Evolutionary conservation across 1,140 invertebrate species (phyloP), one percentile per base, ranked within the genome.

Genomic region (Drosophila mojavensis): DNA sequence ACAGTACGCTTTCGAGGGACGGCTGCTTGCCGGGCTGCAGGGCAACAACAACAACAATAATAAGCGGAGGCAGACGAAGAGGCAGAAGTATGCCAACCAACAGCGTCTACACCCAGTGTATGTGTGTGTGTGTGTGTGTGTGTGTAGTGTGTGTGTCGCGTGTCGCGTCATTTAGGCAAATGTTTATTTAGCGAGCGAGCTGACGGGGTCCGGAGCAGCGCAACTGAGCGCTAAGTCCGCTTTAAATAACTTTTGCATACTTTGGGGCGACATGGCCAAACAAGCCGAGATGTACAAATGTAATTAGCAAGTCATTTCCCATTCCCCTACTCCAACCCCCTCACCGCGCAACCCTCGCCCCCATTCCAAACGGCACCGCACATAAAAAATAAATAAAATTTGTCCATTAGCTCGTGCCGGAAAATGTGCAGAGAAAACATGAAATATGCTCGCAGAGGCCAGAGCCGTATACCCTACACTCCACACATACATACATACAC

Each of bases 201-300:
- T 17, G 17, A 17, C 17, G 56, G 11, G 43, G 47, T 17, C 48
- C 60, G 56, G 53, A 67, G 63, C n/a, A 47, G 60, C 33, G 15
- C 55, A 39, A 60, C 48, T 33, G 13, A 47, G 50, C 55, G 75
- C 47, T 71, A 68, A 62, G 60, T 56, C 77, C 61, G 67, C 63
- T 75, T 78, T 82, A 78, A 78, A 84, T 84, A 84, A 84, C 68
- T 80, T 82, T 84, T 80, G 77, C 81, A 77, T 45, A 77, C 28
- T 53, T 54, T 60, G 33, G 53, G 45, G 28, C 56, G 26, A 39
- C 51, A 53, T 15, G 15, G 65, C 13, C 62, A 47, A 45, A 53
- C 59, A 72, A 67, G 75, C 53, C 53, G 53, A 53, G 33, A 51
- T 69, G 65, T 70, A 54, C 56, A 77, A 79, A 82, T 62, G 72